Base-by-base conservation (phyloP, 1,140 invertebrate genomes). In the Limonius californicus region DNA sequence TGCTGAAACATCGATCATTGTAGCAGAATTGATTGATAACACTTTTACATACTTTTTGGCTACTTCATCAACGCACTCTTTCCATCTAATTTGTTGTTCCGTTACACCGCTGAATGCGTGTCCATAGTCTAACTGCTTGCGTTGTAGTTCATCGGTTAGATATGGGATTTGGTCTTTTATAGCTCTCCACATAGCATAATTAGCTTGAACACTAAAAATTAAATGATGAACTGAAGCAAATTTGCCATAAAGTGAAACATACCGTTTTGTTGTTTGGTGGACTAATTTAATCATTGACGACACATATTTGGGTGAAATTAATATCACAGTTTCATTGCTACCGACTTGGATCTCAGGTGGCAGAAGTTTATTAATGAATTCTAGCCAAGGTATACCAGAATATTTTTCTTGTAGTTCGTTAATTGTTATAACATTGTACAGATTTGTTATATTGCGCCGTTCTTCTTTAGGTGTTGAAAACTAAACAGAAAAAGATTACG, bases 401-500 rank as follows among this genome's bases (percentile, higher is more conserved):
- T 88, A 92, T 54, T 86, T 86, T 20, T 81, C 68, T 66, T 90
- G 84, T 7, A 98, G 73, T 61, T 96, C 84, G 2, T 74, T 74
- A 1, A 97, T 79, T 0, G 87, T 91, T 85, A 94, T 94, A 12
- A 91, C 89, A 73, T 98, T 96, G 78, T 97, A 97, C 1, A 96
- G 80, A 59, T 89, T 87, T 2, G 92, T 90, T 1, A 91, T 91
- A 76, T 98, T 95, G 58, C 95, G 83, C 50, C 94, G 84, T 76
- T 97, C 90, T 76, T 98, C 94, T 59, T 86, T 84, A 1, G 95
- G 92, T 68, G 93, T 78, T 0, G 92, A 95, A 65, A 94, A 93
- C 91, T 95, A 67, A 11, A 57, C 4, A 54, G 18, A 57, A 32
- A 45, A 45, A n/a, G n/a, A n/a, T n/a, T n/a, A n/a, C n/a, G n/a